These are phyloP conservation scores for Apotomis turbidana DNA, from an alignment of 2,888 invertebrate genomes.

Conservation along the genomic window DNA sequence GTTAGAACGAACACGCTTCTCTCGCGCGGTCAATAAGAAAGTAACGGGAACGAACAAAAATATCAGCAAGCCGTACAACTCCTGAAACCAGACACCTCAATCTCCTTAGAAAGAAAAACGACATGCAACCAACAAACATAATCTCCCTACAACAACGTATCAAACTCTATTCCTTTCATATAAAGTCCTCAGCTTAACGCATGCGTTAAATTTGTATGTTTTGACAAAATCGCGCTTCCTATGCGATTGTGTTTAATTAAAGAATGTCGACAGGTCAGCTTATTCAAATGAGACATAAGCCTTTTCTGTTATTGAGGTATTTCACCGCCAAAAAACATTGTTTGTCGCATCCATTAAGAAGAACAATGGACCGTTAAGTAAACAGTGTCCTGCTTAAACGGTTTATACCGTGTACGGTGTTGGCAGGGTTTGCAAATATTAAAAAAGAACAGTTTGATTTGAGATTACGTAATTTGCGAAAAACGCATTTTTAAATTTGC, in stretches of 20 bases:
- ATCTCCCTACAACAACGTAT: constrained; percentile 36
- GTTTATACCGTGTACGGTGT: constrained; percentile 7
- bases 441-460: background rate
- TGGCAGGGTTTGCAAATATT: background rate
- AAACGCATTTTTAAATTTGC: no score
- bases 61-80: constrained; percentile 61
- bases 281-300: background rate
- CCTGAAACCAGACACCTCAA: constrained; percentile 69
- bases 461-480: no score
- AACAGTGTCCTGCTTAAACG: constrained; percentile 49
- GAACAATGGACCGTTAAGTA: constrained; percentile 76
- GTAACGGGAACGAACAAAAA: constrained; percentile 66
- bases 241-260: constrained; percentile 32
- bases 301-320: constrained; percentile 45
- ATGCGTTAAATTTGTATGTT: constrained; percentile 43
- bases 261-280: background rate
- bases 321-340: constrained; percentile 65
- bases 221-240: constrained; percentile 62
- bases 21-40: constrained; percentile 27
- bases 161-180: constrained; percentile 34
- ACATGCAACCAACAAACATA: constrained; percentile 41
- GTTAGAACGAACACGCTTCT: no score
- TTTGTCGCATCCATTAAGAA: constrained; percentile 72
- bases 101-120: constrained; percentile 64
- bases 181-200: constrained; percentile 44